Conservation (phyloP, 1,140 invertebrate species). For the Stenopsyche tienmushanensis region DNA sequence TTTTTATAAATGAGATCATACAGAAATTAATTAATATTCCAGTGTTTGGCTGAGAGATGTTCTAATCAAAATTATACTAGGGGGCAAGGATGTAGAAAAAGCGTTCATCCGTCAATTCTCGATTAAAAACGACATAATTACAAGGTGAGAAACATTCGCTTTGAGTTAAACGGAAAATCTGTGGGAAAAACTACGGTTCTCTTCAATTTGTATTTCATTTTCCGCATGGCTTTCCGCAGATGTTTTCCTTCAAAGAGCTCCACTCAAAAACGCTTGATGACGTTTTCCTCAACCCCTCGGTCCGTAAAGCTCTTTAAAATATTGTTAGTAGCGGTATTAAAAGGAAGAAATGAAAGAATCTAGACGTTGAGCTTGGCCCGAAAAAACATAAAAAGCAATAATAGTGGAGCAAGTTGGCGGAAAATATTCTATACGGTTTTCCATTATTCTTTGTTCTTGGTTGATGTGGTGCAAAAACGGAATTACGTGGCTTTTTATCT, state of each 20-base stretch:
- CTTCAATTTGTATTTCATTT: constrained; percentile 22
- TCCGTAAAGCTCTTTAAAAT: constrained; percentile 5
- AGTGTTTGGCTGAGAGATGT: no score
- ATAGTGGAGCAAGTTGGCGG: not conserved
- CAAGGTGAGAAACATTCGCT: constrained; percentile 1
- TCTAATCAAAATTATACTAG: no score
- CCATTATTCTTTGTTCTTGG: not conserved
- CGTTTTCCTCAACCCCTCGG: not conserved
- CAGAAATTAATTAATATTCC: no score
- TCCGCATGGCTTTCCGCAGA: constrained; percentile 10
- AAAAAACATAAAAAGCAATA: constrained; percentile 1
- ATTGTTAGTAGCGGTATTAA: constrained; percentile 7
- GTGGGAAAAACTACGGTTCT: not conserved
- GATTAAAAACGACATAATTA: not conserved
- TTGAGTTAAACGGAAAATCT: not conserved
- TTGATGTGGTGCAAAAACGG: no score
- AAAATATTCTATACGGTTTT: not conserved
- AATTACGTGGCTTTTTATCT: no score
- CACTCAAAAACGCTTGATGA: constrained; percentile 7
- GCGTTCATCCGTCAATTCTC: no score
- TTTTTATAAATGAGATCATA: no score
- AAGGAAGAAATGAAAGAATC: not conserved
- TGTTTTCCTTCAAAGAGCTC: constrained; percentile 3
- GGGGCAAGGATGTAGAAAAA: no score
- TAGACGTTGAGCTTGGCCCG: not conserved